These are phyloP conservation scores for Hylaeus volcanicus DNA, from an alignment of 1,140 invertebrate species.

Conservation along the genomic window DNA sequence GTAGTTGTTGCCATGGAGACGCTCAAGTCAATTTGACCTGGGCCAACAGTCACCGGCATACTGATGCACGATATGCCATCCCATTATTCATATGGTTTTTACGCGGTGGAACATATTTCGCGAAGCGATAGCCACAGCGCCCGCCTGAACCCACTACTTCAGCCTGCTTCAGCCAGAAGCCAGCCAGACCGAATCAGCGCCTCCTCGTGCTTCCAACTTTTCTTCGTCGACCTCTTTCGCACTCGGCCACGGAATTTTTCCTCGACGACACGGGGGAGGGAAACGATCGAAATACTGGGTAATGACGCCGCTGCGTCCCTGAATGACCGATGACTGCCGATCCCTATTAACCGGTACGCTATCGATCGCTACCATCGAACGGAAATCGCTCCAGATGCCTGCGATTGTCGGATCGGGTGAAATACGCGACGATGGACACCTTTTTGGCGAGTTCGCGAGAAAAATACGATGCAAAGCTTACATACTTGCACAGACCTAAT, in stretches of 20 bases:
- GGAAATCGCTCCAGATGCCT: neutral
- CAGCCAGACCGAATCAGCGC: constrained; percentile 20
- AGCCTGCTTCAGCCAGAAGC: neutral
- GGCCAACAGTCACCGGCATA: constrained; percentile 76
- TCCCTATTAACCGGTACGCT: neutral
- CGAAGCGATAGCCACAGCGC: constrained; percentile 46
- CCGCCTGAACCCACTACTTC: constrained; percentile 8
- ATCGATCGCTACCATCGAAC: constrained; percentile 1
- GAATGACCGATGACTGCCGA: neutral
- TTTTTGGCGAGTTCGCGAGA: too few relatives aligned
- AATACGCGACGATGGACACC: too few relatives aligned
- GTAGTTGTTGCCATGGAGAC: constrained; percentile 79
- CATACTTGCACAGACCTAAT: neutral
- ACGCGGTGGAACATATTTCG: constrained; percentile 62
- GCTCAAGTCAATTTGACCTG: constrained; percentile 80
- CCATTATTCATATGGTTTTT: constrained; percentile 73
- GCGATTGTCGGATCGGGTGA: too few relatives aligned
- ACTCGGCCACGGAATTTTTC: neutral
- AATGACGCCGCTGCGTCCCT: neutral
- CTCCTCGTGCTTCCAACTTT: neutral
- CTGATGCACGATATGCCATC: constrained; percentile 73
- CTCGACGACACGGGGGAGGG: neutral
- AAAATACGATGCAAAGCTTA: too few relatives aligned
- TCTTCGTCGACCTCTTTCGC: neutral
- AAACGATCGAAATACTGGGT: neutral